Evolutionary conservation across 2,113 vertebrate species (phyloP).

Genomic region (Cnemophilus loriae): DNA sequence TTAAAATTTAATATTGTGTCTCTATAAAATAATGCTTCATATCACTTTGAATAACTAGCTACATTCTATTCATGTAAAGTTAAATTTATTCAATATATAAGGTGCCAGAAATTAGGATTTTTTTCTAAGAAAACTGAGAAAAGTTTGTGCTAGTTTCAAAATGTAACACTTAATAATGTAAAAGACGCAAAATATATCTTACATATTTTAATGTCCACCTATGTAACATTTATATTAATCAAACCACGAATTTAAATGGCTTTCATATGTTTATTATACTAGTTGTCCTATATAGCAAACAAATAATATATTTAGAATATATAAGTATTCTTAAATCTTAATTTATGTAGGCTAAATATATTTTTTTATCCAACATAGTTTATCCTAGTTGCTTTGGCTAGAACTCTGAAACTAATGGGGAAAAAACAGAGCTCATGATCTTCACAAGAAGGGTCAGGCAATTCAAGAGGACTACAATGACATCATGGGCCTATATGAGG

Average conservation of each 20-base stretch:
- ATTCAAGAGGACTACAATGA: neutral
- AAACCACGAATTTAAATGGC: neutral
- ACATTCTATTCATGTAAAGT: neutral
- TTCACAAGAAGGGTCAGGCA: neutral
- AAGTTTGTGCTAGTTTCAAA: neutral
- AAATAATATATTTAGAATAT: neutral
- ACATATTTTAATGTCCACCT: neutral
- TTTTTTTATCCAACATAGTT: neutral
- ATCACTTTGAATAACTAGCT: neutral
- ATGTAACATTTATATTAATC: neutral
- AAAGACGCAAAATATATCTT: neutral
- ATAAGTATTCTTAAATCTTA: neutral
- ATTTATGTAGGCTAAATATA: neutral
- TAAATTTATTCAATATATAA: neutral
- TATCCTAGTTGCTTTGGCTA: neutral
- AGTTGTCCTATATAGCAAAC: neutral
- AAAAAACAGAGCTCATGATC: neutral
- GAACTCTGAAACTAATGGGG: neutral
- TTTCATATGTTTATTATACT: neutral
- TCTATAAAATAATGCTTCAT: neutral
- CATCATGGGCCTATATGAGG: neutral
- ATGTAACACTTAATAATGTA: neutral
- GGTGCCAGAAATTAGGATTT: neutral
- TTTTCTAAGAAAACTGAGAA: neutral
- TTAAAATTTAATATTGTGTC: neutral